Percentiles rank a stretch among this genome's conserved stretches.
Evolutionary conservation across 2,797 vertebrate species (phyloP).

Genomic region (Spinibarbus caldwelli): DNA sequence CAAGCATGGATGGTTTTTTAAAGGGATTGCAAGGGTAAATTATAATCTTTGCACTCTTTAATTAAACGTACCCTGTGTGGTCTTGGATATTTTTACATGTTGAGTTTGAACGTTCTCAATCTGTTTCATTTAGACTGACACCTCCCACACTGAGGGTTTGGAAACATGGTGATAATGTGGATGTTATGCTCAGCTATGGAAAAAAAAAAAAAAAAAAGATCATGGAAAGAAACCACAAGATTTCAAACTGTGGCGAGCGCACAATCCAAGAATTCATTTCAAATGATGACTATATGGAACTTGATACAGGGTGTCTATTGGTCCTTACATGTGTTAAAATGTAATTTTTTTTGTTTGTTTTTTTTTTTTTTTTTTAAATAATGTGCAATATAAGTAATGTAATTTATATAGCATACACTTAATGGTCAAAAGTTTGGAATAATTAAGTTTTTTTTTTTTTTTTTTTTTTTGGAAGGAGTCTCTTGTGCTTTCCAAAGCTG

Average conservation of each 20-base stretch:
- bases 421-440: too few species aligned
- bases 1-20: constrained; percentile 34
- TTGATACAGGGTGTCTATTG: background rate
- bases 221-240: constrained; percentile 20
- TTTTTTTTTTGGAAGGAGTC: too few species aligned
- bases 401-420: background rate
- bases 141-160: constrained; percentile 16
- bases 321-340: background rate
- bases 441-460: background rate
- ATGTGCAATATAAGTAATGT: background rate
- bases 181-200: background rate
- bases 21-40: constrained; percentile 34
- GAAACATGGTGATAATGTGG: constrained; percentile 16
- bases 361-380: too few species aligned
- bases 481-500: background rate
- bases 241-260: background rate
- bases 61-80: constrained; percentile 53
- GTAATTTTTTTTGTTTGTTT: too few species aligned
- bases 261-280: constrained; percentile 23
- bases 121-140: constrained; percentile 29
- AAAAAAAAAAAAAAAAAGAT: background rate
- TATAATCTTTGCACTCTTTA: constrained; percentile 49
- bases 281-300: constrained; percentile 2
- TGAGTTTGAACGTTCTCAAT: constrained; percentile 46
- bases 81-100: constrained; percentile 58